These are phyloP conservation scores for Hypotaenidia okinawae DNA, from an alignment of 2,797 vertebrate genomes.

Conservation along the genomic window DNA sequence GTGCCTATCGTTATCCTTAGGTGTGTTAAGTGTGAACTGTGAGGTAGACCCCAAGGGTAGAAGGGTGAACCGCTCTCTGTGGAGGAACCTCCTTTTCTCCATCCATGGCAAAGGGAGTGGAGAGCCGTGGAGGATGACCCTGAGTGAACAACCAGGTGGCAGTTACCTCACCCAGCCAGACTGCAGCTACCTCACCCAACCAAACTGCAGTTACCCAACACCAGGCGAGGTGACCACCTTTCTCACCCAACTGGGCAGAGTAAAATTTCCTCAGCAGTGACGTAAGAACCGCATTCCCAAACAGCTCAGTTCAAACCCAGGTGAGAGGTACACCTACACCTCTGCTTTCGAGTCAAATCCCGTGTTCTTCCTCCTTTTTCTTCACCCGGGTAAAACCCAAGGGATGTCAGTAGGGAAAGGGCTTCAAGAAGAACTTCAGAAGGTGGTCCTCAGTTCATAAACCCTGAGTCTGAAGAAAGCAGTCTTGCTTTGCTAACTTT, in stretches of 20 bases:
- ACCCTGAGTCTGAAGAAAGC: background rate
- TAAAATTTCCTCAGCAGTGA: background rate
- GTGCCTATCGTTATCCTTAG: too few species aligned
- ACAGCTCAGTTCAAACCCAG: background rate
- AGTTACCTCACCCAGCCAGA: background rate
- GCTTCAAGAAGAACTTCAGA: background rate
- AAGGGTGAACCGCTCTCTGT: background rate
- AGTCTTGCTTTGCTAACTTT: conserved; percentile 12
- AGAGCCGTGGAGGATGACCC: background rate
- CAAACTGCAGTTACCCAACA: background rate
- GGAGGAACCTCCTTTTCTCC: background rate
- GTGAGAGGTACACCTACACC: background rate
- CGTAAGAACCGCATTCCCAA: background rate
- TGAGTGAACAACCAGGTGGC: background rate
- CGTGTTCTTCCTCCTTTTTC: background rate
- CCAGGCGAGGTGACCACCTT: background rate
- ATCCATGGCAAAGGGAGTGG: background rate
- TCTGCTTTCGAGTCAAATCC: background rate
- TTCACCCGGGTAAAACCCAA: background rate
- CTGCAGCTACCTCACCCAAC: background rate
- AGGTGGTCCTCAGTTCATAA: background rate
- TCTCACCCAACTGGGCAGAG: background rate
- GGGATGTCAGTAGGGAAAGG: background rate
- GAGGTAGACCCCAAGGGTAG: background rate
- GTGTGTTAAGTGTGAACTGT: background rate